A percentile compares a stretch with the other conserved stretches of the same genome.
These are phyloP conservation scores for Ctenodactylus gundi DNA, from an alignment of 2,113 vertebrate species.

Conservation along the genomic window DNA sequence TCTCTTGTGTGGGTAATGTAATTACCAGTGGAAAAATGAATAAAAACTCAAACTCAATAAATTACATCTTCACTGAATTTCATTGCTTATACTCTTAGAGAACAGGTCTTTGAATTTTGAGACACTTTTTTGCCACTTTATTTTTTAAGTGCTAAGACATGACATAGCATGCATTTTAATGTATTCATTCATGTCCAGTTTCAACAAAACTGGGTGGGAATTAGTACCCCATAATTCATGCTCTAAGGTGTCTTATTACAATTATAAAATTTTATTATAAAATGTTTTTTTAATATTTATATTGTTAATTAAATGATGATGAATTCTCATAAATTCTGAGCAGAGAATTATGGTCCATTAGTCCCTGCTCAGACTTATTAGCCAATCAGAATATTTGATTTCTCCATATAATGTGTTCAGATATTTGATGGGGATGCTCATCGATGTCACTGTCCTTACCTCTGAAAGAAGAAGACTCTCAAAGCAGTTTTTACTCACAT, in stretches of 20 bases:
- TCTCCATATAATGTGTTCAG: slow-evolving; percentile 52
- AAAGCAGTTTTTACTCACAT: background rate
- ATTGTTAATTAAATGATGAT: slow-evolving; percentile 85
- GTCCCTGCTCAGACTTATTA: slow-evolving; percentile 79
- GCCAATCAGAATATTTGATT: slow-evolving; percentile 75
- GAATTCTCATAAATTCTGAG: slow-evolving; percentile 83
- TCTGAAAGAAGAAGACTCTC: background rate
- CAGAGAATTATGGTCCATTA: slow-evolving; percentile 80
- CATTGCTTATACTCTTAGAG: slow-evolving; percentile 74
- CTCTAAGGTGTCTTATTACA: slow-evolving; percentile 80
- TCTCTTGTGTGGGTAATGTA: slow-evolving; percentile 71
- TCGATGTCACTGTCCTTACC: slow-evolving; percentile 40
- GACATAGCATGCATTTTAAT: slow-evolving; percentile 79
- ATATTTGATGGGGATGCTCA: background rate
- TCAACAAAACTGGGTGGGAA: slow-evolving; percentile 83
- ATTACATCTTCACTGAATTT: slow-evolving; percentile 77
- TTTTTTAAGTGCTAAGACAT: slow-evolving; percentile 77
- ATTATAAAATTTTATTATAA: slow-evolving; percentile 87
- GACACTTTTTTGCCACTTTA: slow-evolving; percentile 72
- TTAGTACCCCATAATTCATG: slow-evolving; percentile 83
- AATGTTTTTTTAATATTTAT: slow-evolving; percentile 87
- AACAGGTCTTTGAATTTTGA: slow-evolving; percentile 73
- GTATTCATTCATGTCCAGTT: slow-evolving; percentile 78
- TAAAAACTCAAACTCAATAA: slow-evolving; percentile 74
- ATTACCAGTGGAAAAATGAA: slow-evolving; percentile 76